Evolutionary conservation across 2,113 vertebrate species (phyloP).

Genomic region (Catagonus wagneri): DNA sequence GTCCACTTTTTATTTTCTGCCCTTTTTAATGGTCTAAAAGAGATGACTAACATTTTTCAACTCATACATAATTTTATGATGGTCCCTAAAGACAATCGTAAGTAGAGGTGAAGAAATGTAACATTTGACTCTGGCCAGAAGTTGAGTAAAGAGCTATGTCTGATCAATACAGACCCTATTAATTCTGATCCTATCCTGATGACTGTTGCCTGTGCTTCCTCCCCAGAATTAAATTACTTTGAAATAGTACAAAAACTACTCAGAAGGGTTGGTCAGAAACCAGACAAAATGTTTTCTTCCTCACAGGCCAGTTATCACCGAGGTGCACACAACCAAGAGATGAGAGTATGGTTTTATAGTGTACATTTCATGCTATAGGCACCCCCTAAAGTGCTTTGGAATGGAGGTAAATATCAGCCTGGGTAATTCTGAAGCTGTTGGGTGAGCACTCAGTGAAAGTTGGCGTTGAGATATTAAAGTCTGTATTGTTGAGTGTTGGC

Average conservation of each 20-base stretch:
- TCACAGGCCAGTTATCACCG: constrained; percentile 68
- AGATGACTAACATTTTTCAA: constrained; percentile 75
- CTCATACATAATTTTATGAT: constrained; percentile 71
- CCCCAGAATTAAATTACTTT: constrained; percentile 85
- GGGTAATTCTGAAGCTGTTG: constrained; percentile 37
- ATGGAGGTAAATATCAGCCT: constrained; percentile 62
- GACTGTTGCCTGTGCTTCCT: constrained; percentile 83
- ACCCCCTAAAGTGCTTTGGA: constrained; percentile 59
- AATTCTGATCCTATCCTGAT: constrained; percentile 83
- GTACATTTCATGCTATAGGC: constrained; percentile 55
- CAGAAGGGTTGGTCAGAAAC: constrained; percentile 73
- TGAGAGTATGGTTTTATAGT: constrained; percentile 72
- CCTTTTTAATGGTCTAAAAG: constrained; percentile 69
- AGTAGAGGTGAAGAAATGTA: constrained; percentile 81
- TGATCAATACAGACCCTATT: constrained; percentile 86
- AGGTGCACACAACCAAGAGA: constrained; percentile 68
- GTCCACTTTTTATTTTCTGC: not conserved
- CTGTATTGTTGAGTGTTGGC: constrained; percentile 55
- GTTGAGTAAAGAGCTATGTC: constrained; percentile 73
- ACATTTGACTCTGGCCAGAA: constrained; percentile 82
- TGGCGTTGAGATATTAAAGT: constrained; percentile 1
- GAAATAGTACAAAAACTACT: constrained; percentile 80
- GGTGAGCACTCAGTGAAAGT: not conserved
- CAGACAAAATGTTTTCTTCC: constrained; percentile 80
- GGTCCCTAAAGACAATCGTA: constrained; percentile 83